Percentiles rank a stretch among this genome's conserved stretches.
Evolutionary conservation across 2,113 vertebrate species (phyloP).

Genomic region (Columba livia): DNA sequence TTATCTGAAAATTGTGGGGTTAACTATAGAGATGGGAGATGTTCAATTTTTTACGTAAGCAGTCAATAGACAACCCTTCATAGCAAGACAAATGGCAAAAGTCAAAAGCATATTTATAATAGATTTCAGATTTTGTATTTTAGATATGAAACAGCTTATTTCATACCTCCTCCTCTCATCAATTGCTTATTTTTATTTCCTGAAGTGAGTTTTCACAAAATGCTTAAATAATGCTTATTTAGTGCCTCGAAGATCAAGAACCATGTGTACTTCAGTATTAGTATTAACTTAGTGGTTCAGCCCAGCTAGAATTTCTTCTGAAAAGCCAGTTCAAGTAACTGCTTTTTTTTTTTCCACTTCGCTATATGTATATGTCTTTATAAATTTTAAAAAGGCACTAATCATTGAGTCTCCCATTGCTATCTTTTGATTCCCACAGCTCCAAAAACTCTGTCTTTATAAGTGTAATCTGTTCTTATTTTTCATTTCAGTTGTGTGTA

Average conservation of each 20-base stretch:
- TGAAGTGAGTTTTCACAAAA: background rate
- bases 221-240: background rate
- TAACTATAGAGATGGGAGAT: constrained; percentile 74
- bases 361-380: background rate
- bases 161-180: background rate
- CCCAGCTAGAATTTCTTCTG: background rate
- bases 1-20: constrained; percentile 13
- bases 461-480: constrained; percentile 19
- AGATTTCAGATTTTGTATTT: background rate
- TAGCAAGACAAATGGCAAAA: background rate
- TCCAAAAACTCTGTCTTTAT: background rate
- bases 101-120: background rate
- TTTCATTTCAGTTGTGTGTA: constrained; percentile 49
- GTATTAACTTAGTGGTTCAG: background rate
- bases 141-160: background rate
- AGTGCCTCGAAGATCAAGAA: background rate
- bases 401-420: constrained; percentile 64
- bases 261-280: background rate
- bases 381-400: background rate
- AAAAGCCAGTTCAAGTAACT: background rate
- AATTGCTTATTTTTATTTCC: background rate
- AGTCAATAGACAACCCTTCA: background rate
- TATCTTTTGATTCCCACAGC: constrained; percentile 42
- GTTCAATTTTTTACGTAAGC: background rate
- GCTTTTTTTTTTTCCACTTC: background rate